These are phyloP conservation scores for Pimpla rufipes DNA, from an alignment of 2,888 invertebrate genomes.

Conservation along the genomic window DNA sequence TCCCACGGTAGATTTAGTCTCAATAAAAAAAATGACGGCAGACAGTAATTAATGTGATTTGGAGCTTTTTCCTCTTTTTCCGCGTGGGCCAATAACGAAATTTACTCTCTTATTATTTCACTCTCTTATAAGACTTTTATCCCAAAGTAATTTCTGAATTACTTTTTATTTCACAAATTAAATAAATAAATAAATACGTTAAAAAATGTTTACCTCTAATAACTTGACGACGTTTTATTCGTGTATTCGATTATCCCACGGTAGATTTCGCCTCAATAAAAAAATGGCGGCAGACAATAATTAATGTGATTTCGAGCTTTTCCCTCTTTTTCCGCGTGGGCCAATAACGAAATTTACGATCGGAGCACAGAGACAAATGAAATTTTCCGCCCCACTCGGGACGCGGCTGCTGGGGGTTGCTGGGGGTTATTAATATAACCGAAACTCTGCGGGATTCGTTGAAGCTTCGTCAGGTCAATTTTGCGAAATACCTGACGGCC, in stretches of 20 bases:
- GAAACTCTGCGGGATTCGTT: conserved; percentile 9
- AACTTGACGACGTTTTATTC: too few relatives aligned
- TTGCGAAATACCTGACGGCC: background rate
- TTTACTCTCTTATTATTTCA: too few relatives aligned
- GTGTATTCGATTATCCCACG: background rate
- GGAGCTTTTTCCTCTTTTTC: background rate
- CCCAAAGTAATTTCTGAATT: background rate
- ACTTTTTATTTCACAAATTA: background rate
- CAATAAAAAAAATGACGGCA: background rate
- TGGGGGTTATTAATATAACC: conserved; percentile 2
- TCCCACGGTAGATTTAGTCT: background rate
- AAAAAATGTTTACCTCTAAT: too few relatives aligned
- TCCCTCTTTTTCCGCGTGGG: background rate
- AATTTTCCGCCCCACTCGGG: conserved; percentile 2
- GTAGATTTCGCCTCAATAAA: background rate
- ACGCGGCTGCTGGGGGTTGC: too few relatives aligned
- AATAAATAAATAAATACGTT: too few relatives aligned
- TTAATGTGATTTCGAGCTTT: background rate
- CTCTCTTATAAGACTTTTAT: too few relatives aligned
- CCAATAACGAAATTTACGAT: conserved; percentile 53
- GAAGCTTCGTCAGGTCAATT: conserved; percentile 32
- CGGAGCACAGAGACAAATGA: background rate
- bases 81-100: conserved; percentile 26
- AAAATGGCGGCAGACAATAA: background rate
- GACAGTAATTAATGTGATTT: background rate